Base-by-base conservation (phyloP, 2,888 invertebrate genomes). In the Hoplodrina ambigua region DNA sequence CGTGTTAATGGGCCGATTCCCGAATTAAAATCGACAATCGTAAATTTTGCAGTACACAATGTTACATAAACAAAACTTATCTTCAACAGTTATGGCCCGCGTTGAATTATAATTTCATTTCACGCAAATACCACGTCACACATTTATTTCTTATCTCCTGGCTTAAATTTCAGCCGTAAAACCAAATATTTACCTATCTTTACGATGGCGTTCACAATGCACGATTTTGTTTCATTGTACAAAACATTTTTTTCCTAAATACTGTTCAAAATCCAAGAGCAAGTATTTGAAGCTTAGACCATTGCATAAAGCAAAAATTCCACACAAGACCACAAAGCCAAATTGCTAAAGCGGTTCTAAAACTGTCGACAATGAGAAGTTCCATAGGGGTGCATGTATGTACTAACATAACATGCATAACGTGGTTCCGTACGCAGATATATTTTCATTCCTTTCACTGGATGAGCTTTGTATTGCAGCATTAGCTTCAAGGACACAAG, bases 61-160 rank as follows among this genome's bases (percentile, higher is more conserved):
- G 89, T 87, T 84, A 89, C 91, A 91, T 93, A 93, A 93, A 93
- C 92, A 90, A 91, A 90, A 90, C 90, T 92, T 93, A 93, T 93
- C 93, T 91, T 88, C 82, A 85, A 87, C 88, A 86, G 87, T 89
- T 87, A 91, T 87, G 87, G 87, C 86, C 88, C 86, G 85, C 71
- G 74, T 71, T 80, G 79, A 85, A 89, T 91, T 88, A 86, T 90
- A 90, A 89, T 89, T 89, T 88, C 88, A 88, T 89, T 89, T 88
- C 78, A 73, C 74, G 71, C 76, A 72, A 78, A 84, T 79, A 74
- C 79, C 72, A 82, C 77, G 84, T 82, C 85, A 84, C 79, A 81
- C 81, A 77, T 83, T 85, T 77, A 77, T 80, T 81, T 81, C 80
- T 84, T 86, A 86, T 86, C 86, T 79, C 71, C 17, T 58, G 76